Evolutionary conservation across 2,113 vertebrate species (phyloP), one percentile per base, ranked within the genome.

Genomic region (Ellobius talpinus): DNA sequence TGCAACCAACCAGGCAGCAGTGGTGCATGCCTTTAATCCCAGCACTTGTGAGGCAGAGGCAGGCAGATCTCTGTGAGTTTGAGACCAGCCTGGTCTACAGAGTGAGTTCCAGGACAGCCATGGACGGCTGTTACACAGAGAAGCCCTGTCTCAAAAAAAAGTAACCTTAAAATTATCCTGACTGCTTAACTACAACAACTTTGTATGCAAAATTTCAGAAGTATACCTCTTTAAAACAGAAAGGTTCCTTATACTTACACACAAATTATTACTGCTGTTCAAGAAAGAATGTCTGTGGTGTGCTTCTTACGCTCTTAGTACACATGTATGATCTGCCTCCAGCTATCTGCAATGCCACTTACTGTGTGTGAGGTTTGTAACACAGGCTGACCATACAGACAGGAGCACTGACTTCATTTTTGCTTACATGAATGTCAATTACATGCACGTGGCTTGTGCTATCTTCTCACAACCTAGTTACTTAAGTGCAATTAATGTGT

Each of bases 171-270:
- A 90, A 39, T 87, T 89, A 91, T 26, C 65, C 91, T 24, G 31
- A 68, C 29, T 68, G 68, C 39, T 47, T 47, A 73, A 84, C 29
- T 26, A 8, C 45, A 73, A 33, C 87, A 76, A 93, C 19, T 58
- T 73, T 84, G 77, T 58, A 45, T 91, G 33, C 21, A 96, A 82
- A 96, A 42, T 96, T 92, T 92, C n/a, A 96, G 87, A 90, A 95
- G 63, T 87, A 5, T 93, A 76, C 85, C 23, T 87, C 24, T 78
- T 93, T 79, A 85, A 91, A 91, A 90, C n/a, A 92, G 16, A 73
- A 82, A 61, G 52, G 36, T 42, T 89, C 11, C 88, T 63, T 89
- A 33, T n/a, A 70, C 52, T 95, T 96, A 95, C 93, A 89, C 26
- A 76, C 1, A 45, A 68, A 72, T 89, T 42, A 91, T 52, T 65